Base-by-base conservation (phyloP, 2,113 vertebrate species). In the Marcusenius ussheri region DNA sequence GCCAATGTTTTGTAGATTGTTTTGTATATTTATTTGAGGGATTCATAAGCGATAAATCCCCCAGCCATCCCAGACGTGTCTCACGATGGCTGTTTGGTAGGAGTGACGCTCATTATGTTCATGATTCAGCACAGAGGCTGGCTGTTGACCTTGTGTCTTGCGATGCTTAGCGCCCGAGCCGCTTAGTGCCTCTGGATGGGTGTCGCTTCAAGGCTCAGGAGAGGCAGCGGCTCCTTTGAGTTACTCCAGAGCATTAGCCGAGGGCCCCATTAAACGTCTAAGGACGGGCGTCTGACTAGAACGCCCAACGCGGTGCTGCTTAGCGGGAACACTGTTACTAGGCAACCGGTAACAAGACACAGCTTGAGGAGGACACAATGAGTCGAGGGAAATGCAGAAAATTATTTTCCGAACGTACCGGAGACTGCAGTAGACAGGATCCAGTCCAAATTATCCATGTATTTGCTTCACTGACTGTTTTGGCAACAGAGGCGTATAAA, bases 261-360 rank as follows among this genome's bases (percentile, higher is more conserved):
- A 53, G 47, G 85, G 1, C 27, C 85, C 47, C 49, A 87, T 53
- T 87, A 50, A 35, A 87, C 24, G 85, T 87, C 47, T 87, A 11
- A 87, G 47, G 84, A 46, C 5, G 84, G 47, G n/a, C n/a, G 19
- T 83, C 39, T 46, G 17, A 46, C 83, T 47, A 42, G 21, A 42
- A 42, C 21, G 21, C 42, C 62, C 3, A 2, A 53, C 24, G 27
- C 85, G n/a, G 85, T 1, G n/a, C 49, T 87, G 15, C 49, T 53
- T 87, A 87, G 21, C 27, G 49, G 49, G 49, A 84, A 47, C 83
- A 84, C 83, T 47, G 85, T 87, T 87, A 87, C 85, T 87, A 87
- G 85, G 85, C 85, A 87, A 87, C 85, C 49, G 24, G 21, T 87
- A 87, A 87, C 85, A 87, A 87, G 85, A 87, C 85, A 53, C n/a